A percentile compares a stretch with the other conserved stretches of the same genome.
Evolutionary conservation across 2,113 vertebrate genomes (phyloP).

Genomic region (Pongo abelii): DNA sequence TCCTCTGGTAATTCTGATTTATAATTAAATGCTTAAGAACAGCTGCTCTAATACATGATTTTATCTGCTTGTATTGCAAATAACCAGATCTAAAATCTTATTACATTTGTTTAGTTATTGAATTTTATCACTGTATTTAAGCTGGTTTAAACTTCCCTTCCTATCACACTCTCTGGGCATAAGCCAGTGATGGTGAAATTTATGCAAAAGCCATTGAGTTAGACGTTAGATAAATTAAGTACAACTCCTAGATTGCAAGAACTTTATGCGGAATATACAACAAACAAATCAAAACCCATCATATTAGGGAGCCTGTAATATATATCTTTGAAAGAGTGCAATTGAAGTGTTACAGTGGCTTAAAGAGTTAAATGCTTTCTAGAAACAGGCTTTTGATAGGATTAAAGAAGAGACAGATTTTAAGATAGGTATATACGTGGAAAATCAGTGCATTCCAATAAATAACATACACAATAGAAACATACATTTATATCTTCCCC

Average conservation of each 20-base stretch:
- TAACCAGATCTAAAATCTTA: neutral
- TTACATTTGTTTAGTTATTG: neutral
- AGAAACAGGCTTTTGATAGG: neutral
- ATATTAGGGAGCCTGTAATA: neutral
- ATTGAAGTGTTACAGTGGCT: neutral
- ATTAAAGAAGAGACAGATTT: conserved; percentile 18
- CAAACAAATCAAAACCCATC: neutral
- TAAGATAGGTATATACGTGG: neutral
- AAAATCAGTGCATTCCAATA: neutral
- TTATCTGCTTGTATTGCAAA: neutral
- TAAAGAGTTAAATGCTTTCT: neutral
- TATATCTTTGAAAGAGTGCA: neutral
- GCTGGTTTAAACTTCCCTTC: neutral
- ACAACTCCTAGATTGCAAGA: neutral
- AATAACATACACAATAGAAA: neutral
- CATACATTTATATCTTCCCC: neutral
- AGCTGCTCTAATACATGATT: neutral
- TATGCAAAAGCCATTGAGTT: neutral
- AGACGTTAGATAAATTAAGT: neutral
- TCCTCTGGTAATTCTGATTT: neutral
- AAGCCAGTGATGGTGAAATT: neutral
- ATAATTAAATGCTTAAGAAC: neutral
- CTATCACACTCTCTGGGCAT: neutral
- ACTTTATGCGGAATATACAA: neutral
- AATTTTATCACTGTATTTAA: neutral